Evolutionary conservation across 2,113 vertebrate genomes (phyloP), one percentile per base, ranked within the genome.

Genomic region (Rhea americana): DNA sequence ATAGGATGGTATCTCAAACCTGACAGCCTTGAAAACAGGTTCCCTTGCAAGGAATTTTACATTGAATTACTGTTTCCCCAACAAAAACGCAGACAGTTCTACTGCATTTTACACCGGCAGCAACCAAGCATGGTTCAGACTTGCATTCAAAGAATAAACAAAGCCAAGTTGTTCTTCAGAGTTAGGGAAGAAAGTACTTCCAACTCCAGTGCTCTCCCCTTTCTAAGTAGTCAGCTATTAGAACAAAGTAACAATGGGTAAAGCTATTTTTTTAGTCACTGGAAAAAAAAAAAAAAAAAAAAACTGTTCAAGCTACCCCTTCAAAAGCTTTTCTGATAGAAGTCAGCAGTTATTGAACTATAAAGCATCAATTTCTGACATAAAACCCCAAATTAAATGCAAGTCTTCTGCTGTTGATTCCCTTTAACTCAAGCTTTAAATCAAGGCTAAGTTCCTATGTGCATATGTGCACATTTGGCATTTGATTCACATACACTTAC

Each of bases 61-160:
- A 56, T 56, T 32, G 9, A 5, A 10, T 76, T 25, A 17, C 8
- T 3, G 3, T 79, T 71, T 51, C 19, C 20, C 67, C 68, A 53
- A 45, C 13, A 59, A 32, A 82, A 6, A 16, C 11, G 2, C 35
- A 56, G 56, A 6, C 3, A 8, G 41, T 51, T 39, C 65, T 25
- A 7, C 35, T 25, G 41, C 56, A 25, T 66, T 53, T 84, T 3
- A 8, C 4, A 3, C 8, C 7, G 3, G 22, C 71, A 72, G 25
- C 15, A 37, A 18, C 20, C 0, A 1, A 4, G 2, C 7, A 7
- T 5, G 9, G 9, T 8, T 66, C 19, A 3, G 18, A 18, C 30
- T 30, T 32, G 6, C 18, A 18, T 18, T 56, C 4, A 56, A 16
- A 11, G 20, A 7, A 71, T 63, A 8, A 45, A 59, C 4, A 25